phyloP scores from a whole-genome alignment of 2,888 invertebrate species.

The Andricus curvator region DNA sequence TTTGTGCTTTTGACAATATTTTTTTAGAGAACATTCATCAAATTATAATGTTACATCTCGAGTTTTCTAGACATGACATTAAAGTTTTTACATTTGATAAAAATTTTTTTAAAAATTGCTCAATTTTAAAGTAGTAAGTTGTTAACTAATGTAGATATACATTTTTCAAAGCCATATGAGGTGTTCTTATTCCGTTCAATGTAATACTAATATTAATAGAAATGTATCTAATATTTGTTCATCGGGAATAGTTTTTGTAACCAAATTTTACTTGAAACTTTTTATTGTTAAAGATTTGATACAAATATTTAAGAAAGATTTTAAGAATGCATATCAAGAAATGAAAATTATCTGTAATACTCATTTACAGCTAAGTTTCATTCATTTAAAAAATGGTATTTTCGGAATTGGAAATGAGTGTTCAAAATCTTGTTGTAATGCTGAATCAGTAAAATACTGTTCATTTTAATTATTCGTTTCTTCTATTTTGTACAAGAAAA shows the following conservation, averaged over 20 bases:
- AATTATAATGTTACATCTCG: neutral
- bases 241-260: too few relatives aligned
- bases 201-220: neutral
- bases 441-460: neutral
- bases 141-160: neutral
- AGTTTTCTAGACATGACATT: neutral
- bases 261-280: too few relatives aligned
- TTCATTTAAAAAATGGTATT: neutral
- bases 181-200: constrained; percentile 17
- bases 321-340: neutral
- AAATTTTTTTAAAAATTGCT: neutral
- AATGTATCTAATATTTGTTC: too few relatives aligned
- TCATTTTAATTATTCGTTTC: neutral
- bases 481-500: neutral
- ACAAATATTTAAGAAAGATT: neutral
- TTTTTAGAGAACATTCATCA: neutral
- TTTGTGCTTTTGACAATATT: neutral
- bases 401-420: neutral
- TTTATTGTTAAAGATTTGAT: neutral
- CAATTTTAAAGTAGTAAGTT: neutral
- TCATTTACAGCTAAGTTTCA: constrained; percentile 15
- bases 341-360: neutral
- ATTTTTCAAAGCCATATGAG: neutral
- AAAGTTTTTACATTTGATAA: neutral
- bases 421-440: neutral